Evolutionary conservation across 2,797 vertebrate species (phyloP).

Genomic region (Ctenosaura bakeri): DNA sequence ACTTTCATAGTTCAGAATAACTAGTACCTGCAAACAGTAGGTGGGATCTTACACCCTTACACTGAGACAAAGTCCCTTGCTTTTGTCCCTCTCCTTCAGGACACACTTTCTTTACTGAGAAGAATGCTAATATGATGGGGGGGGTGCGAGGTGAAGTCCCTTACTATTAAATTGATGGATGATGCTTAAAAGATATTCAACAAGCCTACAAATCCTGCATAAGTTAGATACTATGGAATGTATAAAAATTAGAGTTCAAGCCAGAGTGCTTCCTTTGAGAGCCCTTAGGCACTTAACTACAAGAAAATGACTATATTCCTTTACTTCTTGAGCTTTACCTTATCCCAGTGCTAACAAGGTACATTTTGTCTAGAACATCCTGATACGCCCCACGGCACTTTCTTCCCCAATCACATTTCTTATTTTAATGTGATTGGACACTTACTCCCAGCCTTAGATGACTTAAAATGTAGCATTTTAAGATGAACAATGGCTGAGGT

Average conservation of each 20-base stretch:
- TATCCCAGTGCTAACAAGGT: not conserved
- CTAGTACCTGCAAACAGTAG: not conserved
- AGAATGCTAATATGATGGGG: not conserved
- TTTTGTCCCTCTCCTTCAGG: not conserved
- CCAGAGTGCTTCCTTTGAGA: not conserved
- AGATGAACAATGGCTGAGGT: rapidly evolving
- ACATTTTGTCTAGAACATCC: slow-evolving; percentile 9
- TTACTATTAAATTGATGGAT: not conserved
- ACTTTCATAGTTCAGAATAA: not conserved
- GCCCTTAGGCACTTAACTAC: not conserved
- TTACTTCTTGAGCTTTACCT: rapidly evolving
- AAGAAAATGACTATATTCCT: slow-evolving; percentile 11
- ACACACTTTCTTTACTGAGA: not conserved
- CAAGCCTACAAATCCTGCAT: not conserved
- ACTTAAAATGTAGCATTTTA: rapidly evolving
- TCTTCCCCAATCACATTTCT: not conserved
- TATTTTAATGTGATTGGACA: slow-evolving; percentile 15
- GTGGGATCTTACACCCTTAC: not conserved
- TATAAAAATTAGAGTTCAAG: not conserved
- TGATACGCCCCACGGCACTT: rapidly evolving
- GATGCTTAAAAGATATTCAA: not conserved
- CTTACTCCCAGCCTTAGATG: not conserved
- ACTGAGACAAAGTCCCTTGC: not conserved
- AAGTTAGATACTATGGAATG: not conserved
- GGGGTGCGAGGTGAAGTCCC: no score